These are phyloP conservation scores for Julus scandinavius DNA, from an alignment of 2,888 invertebrate species.

Conservation along the genomic window DNA sequence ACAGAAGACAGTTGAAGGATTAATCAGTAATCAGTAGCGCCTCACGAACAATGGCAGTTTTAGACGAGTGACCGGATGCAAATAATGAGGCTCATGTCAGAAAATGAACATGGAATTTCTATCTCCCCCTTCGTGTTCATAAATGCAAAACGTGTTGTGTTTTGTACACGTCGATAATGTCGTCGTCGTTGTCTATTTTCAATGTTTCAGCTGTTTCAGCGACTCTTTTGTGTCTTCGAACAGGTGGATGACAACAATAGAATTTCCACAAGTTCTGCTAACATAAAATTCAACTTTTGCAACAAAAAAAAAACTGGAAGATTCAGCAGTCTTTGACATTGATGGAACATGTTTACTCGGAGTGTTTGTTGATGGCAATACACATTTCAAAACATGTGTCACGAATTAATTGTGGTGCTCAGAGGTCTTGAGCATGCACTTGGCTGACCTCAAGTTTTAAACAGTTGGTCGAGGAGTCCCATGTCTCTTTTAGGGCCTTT, in stretches of 20 bases:
- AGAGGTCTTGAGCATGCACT: not conserved
- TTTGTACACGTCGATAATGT: not conserved
- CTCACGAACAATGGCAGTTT: not conserved
- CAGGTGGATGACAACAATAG: not conserved
- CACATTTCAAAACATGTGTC: not conserved
- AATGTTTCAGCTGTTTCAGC: not conserved
- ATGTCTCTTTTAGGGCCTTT: too few relatives aligned
- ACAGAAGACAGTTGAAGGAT: not conserved
- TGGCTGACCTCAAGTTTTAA: too few relatives aligned
- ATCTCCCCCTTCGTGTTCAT: too few relatives aligned
- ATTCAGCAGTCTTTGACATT: conserved; percentile 16
- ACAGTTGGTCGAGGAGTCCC: too few relatives aligned
- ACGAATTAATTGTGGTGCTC: not conserved
- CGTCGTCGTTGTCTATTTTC: too few relatives aligned
- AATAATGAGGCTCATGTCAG: not conserved
- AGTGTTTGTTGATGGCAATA: not conserved
- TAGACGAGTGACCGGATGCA: not conserved
- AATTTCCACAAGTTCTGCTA: not conserved
- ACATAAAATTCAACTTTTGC: not conserved
- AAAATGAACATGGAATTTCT: not conserved
- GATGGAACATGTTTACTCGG: conserved; percentile 28
- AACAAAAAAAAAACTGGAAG: not conserved
- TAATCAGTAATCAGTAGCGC: not conserved
- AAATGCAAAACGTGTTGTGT: not conserved
- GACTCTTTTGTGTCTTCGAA: not conserved